These are phyloP conservation scores for Terebella lapidaria DNA, from an alignment of 2,888 invertebrate genomes.

Conservation along the genomic window DNA sequence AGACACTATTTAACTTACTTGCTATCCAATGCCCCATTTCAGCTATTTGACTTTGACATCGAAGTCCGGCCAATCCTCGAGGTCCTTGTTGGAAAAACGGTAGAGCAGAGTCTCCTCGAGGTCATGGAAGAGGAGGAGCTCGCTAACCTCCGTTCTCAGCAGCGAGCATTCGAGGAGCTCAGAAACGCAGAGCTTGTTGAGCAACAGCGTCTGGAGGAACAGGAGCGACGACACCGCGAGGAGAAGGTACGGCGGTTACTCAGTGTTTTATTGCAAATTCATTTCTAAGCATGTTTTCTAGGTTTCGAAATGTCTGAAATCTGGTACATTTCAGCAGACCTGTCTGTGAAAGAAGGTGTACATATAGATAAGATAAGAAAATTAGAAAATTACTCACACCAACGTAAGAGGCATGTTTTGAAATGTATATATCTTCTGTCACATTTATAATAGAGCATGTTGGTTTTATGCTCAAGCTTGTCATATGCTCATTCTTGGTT, in stretches of 20 bases:
- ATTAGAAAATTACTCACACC: not conserved
- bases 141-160: constrained; percentile 73
- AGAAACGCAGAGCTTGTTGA: constrained; percentile 79
- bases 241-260: constrained; percentile 52
- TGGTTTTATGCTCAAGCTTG: no score
- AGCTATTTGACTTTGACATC: constrained; percentile 84
- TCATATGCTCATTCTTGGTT: no score
- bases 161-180: constrained; percentile 67
- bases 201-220: constrained; percentile 72
- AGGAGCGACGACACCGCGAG: constrained; percentile 60
- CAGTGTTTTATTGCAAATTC: no score
- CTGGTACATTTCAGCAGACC: no score
- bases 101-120: constrained; percentile 83
- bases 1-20: no score
- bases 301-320: no score
- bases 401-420: no score
- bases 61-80: constrained; percentile 88
- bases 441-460: no score
- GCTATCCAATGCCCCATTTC: no score
- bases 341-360: no score
- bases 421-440: no score
- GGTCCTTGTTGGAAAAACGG: constrained; percentile 79
- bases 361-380: not conserved
- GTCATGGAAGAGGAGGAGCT: constrained; percentile 90
- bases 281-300: no score